These are phyloP conservation scores for Spisula solida DNA, from an alignment of 2,888 invertebrate species.

Conservation along the genomic window DNA sequence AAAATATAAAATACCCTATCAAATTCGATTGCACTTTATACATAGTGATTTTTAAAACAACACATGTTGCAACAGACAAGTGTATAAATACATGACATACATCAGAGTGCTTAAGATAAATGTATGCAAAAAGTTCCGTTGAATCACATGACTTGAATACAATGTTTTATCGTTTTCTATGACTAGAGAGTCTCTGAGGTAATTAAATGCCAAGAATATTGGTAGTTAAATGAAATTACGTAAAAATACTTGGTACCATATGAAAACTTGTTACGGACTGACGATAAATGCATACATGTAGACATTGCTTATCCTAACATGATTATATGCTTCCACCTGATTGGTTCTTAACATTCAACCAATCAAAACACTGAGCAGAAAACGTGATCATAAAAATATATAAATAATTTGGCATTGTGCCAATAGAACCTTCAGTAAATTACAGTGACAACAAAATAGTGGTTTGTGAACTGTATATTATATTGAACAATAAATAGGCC, in stretches of 20 bases:
- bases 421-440: conserved; percentile 5
- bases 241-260: not conserved
- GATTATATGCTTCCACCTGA: not conserved
- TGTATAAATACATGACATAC: conserved; percentile 2
- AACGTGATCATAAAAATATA: not conserved
- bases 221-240: not conserved
- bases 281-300: not conserved
- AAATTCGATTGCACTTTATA: conserved; percentile 51
- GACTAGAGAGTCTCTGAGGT: conserved; percentile 13
- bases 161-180: not conserved
- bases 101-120: not conserved
- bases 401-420: not conserved
- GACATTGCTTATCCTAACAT: not conserved
- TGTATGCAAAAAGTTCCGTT: not conserved
- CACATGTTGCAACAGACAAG: conserved; percentile 27
- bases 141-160: not conserved
- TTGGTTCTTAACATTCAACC: not conserved
- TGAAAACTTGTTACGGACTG: not conserved
- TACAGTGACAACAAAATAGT: not conserved
- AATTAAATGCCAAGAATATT: conserved; percentile 7
- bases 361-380: conserved; percentile 4
- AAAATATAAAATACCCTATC: conserved; percentile 45
- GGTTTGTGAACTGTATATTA: not conserved
- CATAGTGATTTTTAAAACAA: conserved; percentile 40
- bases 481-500: conserved; percentile 27